Base-by-base conservation (phyloP, 1,140 invertebrate species). In the Gryon sp. region DNA sequence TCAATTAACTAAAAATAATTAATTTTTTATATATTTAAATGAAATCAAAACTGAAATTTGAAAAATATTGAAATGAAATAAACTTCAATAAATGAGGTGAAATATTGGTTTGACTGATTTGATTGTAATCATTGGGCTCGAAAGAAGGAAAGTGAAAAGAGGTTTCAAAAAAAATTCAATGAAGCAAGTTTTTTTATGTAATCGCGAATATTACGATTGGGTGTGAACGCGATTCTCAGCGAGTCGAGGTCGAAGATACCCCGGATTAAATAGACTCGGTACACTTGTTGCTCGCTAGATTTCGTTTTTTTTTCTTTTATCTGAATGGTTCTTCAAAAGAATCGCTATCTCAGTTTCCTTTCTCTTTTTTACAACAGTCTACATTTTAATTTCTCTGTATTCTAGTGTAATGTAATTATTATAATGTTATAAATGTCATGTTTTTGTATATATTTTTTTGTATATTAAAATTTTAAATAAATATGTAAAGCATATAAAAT, bases 261-360 rank as follows among this genome's bases (percentile, higher is more conserved):
- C 63, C 63, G 76, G 76, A 78, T 78, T 78, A 78, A 77, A 77
- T 77, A 72, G 75, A 72, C 62, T 77, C 53, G 50, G 76, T 78
- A 69, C 76, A 78, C 76, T 78, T 78, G 69, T 78, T 78, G 76
- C 76, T 78, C 62, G 48, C 26, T 34, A 68, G 60, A 66, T 72
- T 72, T 60, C 59, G 38, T 65, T 75, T 68, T 75, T 68, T 68
- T 46, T 55, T 68, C 11, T 20, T 12, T 59, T 30, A 55, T 41
- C 55, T n/a, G 55, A 62, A 45, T 55, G 32, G 11, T 53, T 12
- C 63, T 53, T 63, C 30, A 20, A 18, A 76, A 38, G 24, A 43
- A 14, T 12, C 12, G 20, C 28, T 30, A 55, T 45, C 16, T 15
- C 41, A 36, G 43, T 53, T 65, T 24, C 36, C 41, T 53, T 16